Conservation (phyloP, 2,113 vertebrate species). For the Chaetura pelagica region DNA sequence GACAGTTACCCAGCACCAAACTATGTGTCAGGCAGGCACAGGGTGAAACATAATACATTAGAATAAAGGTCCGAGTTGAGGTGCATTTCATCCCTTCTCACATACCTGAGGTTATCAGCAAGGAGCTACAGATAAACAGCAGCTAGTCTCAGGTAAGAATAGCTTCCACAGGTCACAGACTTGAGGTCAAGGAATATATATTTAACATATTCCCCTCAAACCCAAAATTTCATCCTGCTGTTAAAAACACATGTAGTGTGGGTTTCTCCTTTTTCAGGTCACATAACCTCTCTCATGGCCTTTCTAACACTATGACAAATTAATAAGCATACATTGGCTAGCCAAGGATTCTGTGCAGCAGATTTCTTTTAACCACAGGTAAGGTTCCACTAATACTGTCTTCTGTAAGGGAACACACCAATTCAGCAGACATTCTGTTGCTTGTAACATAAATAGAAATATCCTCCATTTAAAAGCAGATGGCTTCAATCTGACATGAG, state of each 20-base stretch:
- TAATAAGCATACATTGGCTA: rapidly evolving
- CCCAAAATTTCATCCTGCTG: neutral
- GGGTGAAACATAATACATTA: rapidly evolving
- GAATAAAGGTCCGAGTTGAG: rapidly evolving
- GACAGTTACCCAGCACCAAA: neutral
- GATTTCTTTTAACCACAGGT: neutral
- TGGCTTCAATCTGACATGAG: neutral
- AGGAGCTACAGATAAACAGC: neutral
- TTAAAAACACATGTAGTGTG: rapidly evolving
- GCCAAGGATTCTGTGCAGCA: neutral
- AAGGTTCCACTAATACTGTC: neutral
- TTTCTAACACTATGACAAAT: neutral
- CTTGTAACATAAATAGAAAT: neutral
- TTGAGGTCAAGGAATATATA: neutral
- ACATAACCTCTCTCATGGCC: neutral
- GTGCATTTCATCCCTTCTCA: neutral
- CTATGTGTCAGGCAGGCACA: neutral
- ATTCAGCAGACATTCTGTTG: neutral
- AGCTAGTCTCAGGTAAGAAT: neutral
- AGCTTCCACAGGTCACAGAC: neutral
- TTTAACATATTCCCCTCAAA: neutral
- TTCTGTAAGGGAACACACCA: neutral
- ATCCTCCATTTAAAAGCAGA: too few species aligned
- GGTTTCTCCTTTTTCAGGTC: neutral
- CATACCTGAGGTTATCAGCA: neutral